Percentiles rank a stretch among this genome's conserved stretches.
These are phyloP conservation scores for Mus caroli DNA, from an alignment of 2,797 vertebrate genomes.

Conservation along the genomic window DNA sequence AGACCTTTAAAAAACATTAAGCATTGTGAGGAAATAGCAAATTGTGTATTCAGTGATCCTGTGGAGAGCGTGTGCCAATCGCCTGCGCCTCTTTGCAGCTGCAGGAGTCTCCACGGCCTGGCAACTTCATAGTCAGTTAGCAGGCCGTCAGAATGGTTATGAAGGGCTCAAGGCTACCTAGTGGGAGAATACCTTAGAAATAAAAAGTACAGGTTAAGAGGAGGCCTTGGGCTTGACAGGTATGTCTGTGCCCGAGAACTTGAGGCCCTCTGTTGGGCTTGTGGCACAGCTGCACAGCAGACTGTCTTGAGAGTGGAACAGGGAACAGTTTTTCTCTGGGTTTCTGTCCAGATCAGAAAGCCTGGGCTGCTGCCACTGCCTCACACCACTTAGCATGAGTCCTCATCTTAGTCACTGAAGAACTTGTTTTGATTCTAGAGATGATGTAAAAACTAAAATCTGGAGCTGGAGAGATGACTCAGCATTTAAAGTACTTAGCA, in stretches of 20 bases:
- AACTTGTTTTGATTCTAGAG: not conserved
- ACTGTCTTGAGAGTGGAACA: not conserved
- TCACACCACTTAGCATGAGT: not conserved
- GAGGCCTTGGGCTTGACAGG: not conserved
- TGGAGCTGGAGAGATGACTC: not conserved
- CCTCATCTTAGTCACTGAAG: not conserved
- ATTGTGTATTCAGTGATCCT: not conserved
- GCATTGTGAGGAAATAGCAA: not conserved
- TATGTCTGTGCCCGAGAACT: not conserved
- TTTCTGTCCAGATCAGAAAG: not conserved
- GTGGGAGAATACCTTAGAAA: not conserved
- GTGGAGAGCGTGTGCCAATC: not conserved
- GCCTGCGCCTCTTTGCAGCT: not conserved
- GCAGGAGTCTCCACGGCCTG: not conserved
- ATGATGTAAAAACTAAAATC: constrained; percentile 21
- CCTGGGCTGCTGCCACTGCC: not conserved
- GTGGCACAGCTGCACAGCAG: not conserved
- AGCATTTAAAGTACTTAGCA: not conserved
- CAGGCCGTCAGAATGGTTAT: constrained; percentile 19
- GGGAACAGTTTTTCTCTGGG: not conserved
- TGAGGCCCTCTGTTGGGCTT: not conserved
- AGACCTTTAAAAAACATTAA: not conserved
- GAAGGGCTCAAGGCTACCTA: not conserved
- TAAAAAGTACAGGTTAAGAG: too few relatives aligned
- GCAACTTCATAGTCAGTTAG: not conserved